A percentile compares a stretch with the other conserved stretches of the same genome.
These are phyloP conservation scores for Orthosia cruda DNA, from an alignment of 2,888 invertebrate genomes.

Conservation along the genomic window DNA sequence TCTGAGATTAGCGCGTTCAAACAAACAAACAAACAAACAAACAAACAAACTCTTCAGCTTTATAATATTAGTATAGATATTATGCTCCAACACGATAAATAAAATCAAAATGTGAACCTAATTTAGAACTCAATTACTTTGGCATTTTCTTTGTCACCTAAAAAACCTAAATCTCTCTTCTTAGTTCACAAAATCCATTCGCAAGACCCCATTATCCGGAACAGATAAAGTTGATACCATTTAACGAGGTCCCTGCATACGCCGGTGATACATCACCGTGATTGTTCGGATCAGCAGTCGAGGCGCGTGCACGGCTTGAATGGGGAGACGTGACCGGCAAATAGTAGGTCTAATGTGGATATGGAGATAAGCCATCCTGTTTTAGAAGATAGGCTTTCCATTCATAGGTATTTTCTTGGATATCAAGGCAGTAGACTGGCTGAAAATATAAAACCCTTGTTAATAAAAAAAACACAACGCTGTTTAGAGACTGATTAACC, in stretches of 20 bases:
- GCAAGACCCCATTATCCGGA: constrained; percentile 44
- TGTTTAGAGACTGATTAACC: too few relatives aligned
- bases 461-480: too few relatives aligned
- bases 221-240: constrained; percentile 57
- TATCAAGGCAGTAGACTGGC: too few relatives aligned
- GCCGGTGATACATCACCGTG: constrained; percentile 58
- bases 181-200: constrained; percentile 23
- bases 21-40: too few relatives aligned
- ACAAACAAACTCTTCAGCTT: too few relatives aligned
- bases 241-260: constrained; percentile 54
- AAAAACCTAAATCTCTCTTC: constrained; percentile 12
- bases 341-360: constrained; percentile 55
- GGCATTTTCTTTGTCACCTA: neutral
- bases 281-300: constrained; percentile 56
- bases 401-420: neutral
- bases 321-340: constrained; percentile 52
- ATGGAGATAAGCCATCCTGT: constrained; percentile 36
- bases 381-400: constrained; percentile 8
- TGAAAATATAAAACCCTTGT: too few relatives aligned
- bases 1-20: too few relatives aligned
- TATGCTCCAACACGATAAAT: too few relatives aligned
- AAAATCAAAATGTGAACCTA: neutral
- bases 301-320: constrained; percentile 45
- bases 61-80: too few relatives aligned
- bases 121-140: neutral